Conservation (phyloP, 2,113 vertebrate species). For the Hypanus sabinus region DNA sequence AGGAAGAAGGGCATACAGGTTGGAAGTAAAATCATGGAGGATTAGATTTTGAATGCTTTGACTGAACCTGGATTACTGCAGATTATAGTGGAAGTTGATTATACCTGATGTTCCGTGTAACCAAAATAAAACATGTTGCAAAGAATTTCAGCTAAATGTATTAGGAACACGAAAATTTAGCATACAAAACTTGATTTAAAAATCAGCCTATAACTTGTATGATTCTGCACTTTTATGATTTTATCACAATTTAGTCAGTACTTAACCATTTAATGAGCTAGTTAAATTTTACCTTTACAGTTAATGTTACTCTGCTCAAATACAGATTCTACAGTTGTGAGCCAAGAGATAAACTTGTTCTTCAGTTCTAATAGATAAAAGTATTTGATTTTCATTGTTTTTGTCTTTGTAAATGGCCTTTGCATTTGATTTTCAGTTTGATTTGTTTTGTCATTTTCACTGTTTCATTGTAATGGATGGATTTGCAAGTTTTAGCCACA, state of each 20-base stretch:
- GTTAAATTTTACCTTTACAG: background rate
- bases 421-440: background rate
- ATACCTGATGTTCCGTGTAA: background rate
- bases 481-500: background rate
- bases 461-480: constrained; percentile 1
- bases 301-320: background rate
- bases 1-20: no score
- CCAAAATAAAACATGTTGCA: background rate
- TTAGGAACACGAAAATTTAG: background rate
- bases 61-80: background rate
- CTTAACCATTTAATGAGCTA: background rate
- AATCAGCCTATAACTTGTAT: background rate
- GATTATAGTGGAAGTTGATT: background rate
- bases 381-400: background rate
- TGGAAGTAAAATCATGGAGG: background rate
- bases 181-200: background rate
- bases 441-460: constrained; percentile 1
- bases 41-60: background rate
- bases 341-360: background rate
- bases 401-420: background rate
- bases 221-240: background rate
- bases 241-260: background rate
- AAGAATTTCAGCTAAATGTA: background rate
- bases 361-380: background rate
- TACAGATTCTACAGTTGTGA: background rate